These are phyloP conservation scores for Oceanodroma leucorhoa DNA, from an alignment of 2,797 vertebrate genomes.

Conservation along the genomic window DNA sequence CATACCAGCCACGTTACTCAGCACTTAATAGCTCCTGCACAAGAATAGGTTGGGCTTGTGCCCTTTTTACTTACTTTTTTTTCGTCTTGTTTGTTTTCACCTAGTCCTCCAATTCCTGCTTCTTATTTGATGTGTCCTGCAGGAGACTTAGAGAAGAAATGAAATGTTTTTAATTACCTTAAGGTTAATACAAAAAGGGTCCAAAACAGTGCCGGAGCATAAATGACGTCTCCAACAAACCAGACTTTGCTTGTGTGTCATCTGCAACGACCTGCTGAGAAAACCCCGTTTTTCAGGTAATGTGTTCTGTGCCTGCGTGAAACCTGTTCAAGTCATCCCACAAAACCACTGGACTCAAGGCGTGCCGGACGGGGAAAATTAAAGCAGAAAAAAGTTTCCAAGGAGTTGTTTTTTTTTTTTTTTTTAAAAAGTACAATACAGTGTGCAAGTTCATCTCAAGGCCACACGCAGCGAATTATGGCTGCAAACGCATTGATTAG, in stretches of 20 bases:
- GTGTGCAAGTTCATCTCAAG: too few relatives aligned
- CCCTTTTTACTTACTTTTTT: neutral
- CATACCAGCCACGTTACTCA: neutral
- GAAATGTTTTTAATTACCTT: neutral
- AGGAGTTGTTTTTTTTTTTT: neutral
- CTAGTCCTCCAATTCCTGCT: neutral
- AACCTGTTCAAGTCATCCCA: neutral
- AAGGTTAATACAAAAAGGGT: neutral
- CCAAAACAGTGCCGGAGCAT: neutral
- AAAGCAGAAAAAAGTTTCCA: neutral
- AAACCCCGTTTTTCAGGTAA: fast-evolving
- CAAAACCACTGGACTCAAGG: too few relatives aligned
- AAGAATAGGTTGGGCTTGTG: neutral
- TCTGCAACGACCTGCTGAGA: neutral
- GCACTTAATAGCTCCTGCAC: neutral
- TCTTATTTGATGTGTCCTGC: neutral
- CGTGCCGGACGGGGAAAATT: neutral
- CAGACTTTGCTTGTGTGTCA: neutral
- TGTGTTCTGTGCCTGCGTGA: neutral
- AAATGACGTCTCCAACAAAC: neutral
- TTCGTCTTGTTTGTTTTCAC: neutral
- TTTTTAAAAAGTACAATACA: neutral
- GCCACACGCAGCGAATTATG: neutral
- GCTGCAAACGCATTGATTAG: neutral
- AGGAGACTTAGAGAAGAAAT: neutral